Evolutionary conservation across 2,113 vertebrate species (phyloP).

Genomic region (Amblyornis subalaris): DNA sequence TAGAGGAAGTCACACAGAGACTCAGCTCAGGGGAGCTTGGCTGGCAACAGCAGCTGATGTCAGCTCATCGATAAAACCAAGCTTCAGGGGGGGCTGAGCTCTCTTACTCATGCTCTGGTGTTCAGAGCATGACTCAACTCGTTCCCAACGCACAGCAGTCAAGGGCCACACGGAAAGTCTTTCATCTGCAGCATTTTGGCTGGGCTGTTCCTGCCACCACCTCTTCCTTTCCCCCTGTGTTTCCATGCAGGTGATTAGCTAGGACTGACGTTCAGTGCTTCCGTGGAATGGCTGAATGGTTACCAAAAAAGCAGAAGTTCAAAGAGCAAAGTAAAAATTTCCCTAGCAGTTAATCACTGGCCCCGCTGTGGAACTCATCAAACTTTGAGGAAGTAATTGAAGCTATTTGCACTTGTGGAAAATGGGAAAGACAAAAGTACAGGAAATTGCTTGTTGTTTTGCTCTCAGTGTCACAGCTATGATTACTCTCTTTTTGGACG

Average conservation of each 20-base stretch:
- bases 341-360: background rate
- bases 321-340: background rate
- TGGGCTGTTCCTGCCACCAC: background rate
- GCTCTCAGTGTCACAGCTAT: background rate
- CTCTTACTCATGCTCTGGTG: constrained; percentile 26
- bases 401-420: constrained; percentile 41
- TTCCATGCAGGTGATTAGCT: background rate
- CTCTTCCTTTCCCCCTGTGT: background rate
- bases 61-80: background rate
- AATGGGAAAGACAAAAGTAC: constrained; percentile 37
- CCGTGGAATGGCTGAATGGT: background rate
- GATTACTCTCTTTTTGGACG: constrained; percentile 28
- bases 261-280: background rate
- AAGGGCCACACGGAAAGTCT: background rate
- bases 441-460: constrained; percentile 46
- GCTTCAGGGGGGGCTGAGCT: background rate
- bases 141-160: background rate
- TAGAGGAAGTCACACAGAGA: background rate
- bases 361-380: background rate
- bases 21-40: background rate
- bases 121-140: constrained; percentile 25
- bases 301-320: background rate
- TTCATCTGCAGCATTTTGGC: background rate
- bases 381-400: constrained; percentile 40
- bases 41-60: background rate